Conservation (phyloP, 2,888 invertebrate genomes). For the Eurois occulta region DNA sequence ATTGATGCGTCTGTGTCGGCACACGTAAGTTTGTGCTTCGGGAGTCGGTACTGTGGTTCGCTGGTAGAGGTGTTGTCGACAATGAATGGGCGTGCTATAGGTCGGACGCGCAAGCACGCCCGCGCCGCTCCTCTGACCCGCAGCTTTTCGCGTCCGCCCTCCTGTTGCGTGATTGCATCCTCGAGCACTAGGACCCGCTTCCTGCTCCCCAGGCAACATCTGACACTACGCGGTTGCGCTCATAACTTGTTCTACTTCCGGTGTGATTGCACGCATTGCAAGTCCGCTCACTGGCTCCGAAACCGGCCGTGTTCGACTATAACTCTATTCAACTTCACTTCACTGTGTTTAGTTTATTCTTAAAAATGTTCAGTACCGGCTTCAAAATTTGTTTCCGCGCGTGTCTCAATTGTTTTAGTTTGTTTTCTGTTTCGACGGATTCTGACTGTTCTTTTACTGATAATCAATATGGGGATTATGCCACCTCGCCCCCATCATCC, state of each 20-base stretch:
- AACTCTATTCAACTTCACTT: constrained; percentile 10
- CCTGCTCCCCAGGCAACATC: constrained; percentile 65
- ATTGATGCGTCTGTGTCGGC: constrained; percentile 25
- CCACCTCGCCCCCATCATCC: not conserved
- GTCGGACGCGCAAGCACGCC: constrained; percentile 78
- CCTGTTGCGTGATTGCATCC: constrained; percentile 74
- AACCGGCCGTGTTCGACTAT: not conserved
- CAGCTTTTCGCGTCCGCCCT: constrained; percentile 59
- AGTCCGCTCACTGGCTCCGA: constrained; percentile 21
- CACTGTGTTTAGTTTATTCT: constrained; percentile 12
- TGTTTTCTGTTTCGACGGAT: not conserved
- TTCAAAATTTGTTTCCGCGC: constrained; percentile 36
- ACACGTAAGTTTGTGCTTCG: constrained; percentile 30
- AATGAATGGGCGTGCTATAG: constrained; percentile 74
- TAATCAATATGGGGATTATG: constrained; percentile 9
- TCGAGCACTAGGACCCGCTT: constrained; percentile 77
- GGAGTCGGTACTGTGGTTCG: constrained; percentile 30
- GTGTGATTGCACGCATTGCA: constrained; percentile 70
- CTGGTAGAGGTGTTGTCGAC: constrained; percentile 53
- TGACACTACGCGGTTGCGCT: constrained; percentile 66
- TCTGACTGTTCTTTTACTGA: constrained; percentile 19
- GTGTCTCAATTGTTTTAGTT: constrained; percentile 15
- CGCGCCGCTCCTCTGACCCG: constrained; percentile 68
- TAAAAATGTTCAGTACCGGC: not conserved
- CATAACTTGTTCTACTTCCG: constrained; percentile 67